phyloP scores from a whole-genome alignment of 2,113 vertebrate species.

The Lathamus discolor region DNA sequence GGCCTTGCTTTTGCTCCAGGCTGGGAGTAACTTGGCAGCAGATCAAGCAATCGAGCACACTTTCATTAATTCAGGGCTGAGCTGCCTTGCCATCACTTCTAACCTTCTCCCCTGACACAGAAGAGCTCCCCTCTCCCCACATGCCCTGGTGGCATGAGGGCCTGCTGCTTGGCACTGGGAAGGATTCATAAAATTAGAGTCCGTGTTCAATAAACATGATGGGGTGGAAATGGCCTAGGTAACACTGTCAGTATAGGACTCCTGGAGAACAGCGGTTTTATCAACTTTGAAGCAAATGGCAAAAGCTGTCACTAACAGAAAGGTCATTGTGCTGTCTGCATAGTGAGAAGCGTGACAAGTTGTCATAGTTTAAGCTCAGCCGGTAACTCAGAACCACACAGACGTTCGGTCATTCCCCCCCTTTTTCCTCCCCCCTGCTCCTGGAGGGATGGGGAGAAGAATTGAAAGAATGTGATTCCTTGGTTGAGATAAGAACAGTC shows the following conservation, averaged over 20 bases:
- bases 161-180: neutral
- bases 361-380: neutral
- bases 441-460: neutral
- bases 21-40: neutral
- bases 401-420: neutral
- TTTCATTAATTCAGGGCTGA: neutral
- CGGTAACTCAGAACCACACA: neutral
- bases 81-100: neutral
- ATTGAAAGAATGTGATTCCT: neutral
- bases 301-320: neutral
- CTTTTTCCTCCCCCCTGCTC: neutral
- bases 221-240: neutral
- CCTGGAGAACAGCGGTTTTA: neutral
- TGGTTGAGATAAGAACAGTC: neutral
- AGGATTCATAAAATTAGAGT: neutral
- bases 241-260: neutral
- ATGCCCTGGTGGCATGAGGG: fast-evolving
- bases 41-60: neutral
- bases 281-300: neutral
- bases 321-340: neutral
- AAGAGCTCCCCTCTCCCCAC: neutral
- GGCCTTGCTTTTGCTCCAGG: neutral
- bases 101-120: neutral
- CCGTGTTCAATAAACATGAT: neutral
- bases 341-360: neutral